phyloP scores from a whole-genome alignment of 1,140 invertebrate genomes.

The Calliopsis andreniformis region DNA sequence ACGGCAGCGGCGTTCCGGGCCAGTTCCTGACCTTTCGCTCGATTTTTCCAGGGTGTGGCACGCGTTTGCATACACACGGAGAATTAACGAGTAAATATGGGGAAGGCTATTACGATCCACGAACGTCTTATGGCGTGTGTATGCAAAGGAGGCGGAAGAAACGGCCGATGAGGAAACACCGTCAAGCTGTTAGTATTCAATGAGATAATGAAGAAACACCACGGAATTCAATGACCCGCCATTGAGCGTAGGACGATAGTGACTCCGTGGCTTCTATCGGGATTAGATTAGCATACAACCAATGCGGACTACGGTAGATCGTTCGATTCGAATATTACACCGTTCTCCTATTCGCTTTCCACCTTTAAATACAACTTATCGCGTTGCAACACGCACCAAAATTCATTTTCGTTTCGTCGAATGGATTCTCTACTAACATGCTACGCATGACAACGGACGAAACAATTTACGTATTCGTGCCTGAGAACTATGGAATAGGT shows the following conservation, averaged over 20 bases:
- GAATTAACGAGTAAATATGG: conserved; percentile 51
- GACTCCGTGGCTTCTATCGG: conserved; percentile 49
- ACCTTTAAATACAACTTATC: conserved; percentile 5
- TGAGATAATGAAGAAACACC: conserved; percentile 53
- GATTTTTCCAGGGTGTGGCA: conserved; percentile 49
- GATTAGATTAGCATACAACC: conserved; percentile 56
- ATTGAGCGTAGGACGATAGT: conserved; percentile 45
- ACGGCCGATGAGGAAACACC: conserved; percentile 52
- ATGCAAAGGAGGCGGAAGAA: conserved; percentile 56
- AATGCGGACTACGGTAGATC: conserved; percentile 11
- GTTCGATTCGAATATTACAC: conserved; percentile 33
- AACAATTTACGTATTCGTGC: too few relatives aligned
- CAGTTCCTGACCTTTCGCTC: conserved; percentile 47
- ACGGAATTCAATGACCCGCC: conserved; percentile 47
- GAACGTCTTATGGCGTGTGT: conserved; percentile 30
- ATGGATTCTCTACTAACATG: too few relatives aligned
- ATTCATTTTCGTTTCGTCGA: conserved; percentile 19
- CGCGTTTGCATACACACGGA: conserved; percentile 43
- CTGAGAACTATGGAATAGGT: too few relatives aligned
- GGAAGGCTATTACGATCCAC: conserved; percentile 30
- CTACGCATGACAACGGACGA: too few relatives aligned
- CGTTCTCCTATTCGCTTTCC: not conserved
- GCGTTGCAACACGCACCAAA: conserved; percentile 14
- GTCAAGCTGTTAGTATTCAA: conserved; percentile 55
- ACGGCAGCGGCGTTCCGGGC: conserved; percentile 35